Evolutionary conservation across 2,113 vertebrate genomes (phyloP).

Genomic region (Excalfactoria chinensis): DNA sequence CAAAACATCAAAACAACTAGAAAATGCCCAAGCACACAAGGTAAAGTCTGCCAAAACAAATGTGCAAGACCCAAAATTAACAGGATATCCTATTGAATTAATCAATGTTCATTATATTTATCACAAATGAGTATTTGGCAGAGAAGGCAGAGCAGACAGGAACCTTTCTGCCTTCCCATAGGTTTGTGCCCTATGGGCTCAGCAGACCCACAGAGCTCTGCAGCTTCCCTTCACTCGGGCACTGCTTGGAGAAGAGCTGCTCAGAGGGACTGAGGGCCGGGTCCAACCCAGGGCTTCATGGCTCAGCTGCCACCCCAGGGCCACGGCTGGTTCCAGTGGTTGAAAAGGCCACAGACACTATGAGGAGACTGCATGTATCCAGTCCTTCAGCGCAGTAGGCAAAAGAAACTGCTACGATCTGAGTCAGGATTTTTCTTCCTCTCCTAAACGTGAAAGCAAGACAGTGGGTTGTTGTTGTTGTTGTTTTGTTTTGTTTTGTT

Average conservation of each 20-base stretch:
- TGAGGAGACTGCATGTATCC: not conserved
- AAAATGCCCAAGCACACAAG: not conserved
- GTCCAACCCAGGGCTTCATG: not conserved
- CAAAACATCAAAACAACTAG: not conserved
- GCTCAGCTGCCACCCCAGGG: accelerated
- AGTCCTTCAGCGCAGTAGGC: not conserved
- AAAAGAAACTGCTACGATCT: not conserved
- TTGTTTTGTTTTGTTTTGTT: not conserved
- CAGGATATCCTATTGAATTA: not conserved
- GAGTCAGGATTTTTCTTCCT: not conserved
- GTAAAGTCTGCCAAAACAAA: not conserved
- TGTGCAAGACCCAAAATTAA: not conserved
- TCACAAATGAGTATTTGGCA: not conserved
- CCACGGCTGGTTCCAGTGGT: not conserved
- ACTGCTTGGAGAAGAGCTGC: accelerated
- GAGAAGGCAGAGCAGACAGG: not conserved
- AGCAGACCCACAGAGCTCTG: not conserved
- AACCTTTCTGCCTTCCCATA: not conserved
- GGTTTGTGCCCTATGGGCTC: not conserved
- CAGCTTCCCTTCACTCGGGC: not conserved
- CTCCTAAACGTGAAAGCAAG: not conserved
- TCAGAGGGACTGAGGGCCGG: not conserved
- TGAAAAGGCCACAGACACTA: not conserved
- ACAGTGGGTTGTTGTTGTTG: accelerated
- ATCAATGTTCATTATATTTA: not conserved